Evolutionary conservation across 2,797 vertebrate genomes (phyloP), one percentile per base, ranked within the genome.

Genomic region (Alectoris magna): DNA sequence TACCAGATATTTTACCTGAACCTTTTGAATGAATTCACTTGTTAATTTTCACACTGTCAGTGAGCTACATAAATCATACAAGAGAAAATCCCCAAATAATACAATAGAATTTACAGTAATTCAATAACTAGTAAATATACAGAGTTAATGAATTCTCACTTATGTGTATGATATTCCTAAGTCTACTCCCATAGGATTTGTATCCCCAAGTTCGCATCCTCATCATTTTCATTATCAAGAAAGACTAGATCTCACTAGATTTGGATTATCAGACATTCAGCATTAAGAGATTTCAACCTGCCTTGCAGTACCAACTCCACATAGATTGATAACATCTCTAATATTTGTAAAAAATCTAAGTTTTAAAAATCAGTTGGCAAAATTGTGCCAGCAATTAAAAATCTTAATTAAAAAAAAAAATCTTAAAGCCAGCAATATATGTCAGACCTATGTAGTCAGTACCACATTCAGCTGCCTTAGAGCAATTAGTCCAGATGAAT

Each of bases 161-260:
- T 76, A 43, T 29, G 11, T 67, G 5, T 13, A 60, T 14, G 13
- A 34, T 1, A 0, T 68, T 46, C 26, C 24, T 82, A 31, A 49
- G 59, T 23, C 6, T 6, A 51, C 11, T 3, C 13, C 15, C 0
- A 0, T 14, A 66, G 24, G 29, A 31, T 53, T 79, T 55, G 5
- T 18, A 43, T 11, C 16, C 29, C 29, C 31, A 16, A 31, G 27
- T 24, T 62, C 24, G 79, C 10, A 68, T 38, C 5, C 26, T 80
- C n/a, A 44, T 17, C 4, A 56, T 63, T 80, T 86, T 77, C 46
- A 41, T 78, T 74, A 60, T 13, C 14, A 75, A 58, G n/a, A 74
- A 71, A 74, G 5, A 21, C 14, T 49, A 24, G 48, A 5, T 64
- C 67, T 90, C 48, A 27, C 39, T 75, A 60, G 19, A 39, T 82